phyloP scores from a whole-genome alignment of 2,797 vertebrate genomes.

The Myiotriccus ornatus region DNA sequence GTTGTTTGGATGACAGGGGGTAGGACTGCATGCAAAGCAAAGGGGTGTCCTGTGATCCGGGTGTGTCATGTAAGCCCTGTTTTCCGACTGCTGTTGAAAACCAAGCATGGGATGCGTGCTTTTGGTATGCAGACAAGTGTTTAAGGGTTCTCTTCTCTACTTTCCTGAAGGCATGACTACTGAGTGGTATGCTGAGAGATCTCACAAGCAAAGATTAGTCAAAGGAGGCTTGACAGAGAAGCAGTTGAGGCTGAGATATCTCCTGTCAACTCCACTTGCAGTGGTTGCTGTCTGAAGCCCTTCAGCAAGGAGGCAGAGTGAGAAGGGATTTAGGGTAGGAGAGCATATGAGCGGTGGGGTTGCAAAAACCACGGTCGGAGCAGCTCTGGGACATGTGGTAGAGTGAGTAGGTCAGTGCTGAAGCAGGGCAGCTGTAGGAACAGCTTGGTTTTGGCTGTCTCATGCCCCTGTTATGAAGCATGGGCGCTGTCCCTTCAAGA shows the following conservation, averaged over 20 bases:
- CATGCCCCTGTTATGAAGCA: neutral
- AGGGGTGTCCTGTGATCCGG: neutral
- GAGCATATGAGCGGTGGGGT: neutral
- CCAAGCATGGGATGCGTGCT: fast-evolving
- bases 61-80: neutral
- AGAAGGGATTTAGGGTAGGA: neutral
- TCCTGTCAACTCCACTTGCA: neutral
- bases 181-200: neutral
- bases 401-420: neutral
- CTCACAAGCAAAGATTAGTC: neutral
- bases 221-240: neutral
- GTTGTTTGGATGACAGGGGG: neutral
- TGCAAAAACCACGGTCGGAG: neutral
- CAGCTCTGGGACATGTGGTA: neutral
- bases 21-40: neutral
- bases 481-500: neutral
- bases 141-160: neutral
- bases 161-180: neutral
- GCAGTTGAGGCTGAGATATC: neutral
- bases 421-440: neutral
- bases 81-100: neutral
- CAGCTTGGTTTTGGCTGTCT: neutral
- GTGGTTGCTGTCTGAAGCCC: neutral
- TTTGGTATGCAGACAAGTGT: neutral
- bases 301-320: neutral